These are phyloP conservation scores for Deroplatys truncata DNA, from an alignment of 2,888 invertebrate species.

Conservation along the genomic window DNA sequence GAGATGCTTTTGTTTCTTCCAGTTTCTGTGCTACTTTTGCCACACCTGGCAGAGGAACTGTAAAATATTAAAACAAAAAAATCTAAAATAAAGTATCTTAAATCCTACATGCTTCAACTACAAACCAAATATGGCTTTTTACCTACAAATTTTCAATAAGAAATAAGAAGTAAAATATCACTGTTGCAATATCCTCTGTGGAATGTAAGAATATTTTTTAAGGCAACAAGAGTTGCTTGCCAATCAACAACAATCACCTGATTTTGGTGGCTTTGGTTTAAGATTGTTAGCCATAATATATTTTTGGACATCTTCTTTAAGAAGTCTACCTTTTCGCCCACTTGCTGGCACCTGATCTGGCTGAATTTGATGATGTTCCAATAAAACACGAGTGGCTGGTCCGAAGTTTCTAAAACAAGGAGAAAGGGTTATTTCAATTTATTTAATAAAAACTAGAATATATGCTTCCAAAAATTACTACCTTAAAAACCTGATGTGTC, in stretches of 20 bases:
- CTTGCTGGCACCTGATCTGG: conserved; percentile 48
- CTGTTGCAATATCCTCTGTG: too few relatives aligned
- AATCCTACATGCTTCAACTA: not conserved
- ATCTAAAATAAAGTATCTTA: not conserved
- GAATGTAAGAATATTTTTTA: too few relatives aligned
- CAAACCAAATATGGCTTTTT: too few relatives aligned
- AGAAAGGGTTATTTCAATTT: not conserved
- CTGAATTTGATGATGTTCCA: conserved; percentile 55
- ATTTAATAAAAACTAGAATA: too few relatives aligned
- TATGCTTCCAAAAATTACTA: too few relatives aligned
- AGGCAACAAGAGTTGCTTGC: not conserved
- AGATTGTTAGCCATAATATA: conserved; percentile 47
- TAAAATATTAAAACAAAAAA: not conserved
- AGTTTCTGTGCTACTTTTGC: conserved; percentile 28
- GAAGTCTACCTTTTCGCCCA: conserved; percentile 56
- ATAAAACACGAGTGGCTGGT: conserved; percentile 57
- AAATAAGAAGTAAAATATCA: too few relatives aligned
- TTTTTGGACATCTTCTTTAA: conserved; percentile 56
- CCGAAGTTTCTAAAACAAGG: conserved; percentile 45
- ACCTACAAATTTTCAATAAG: too few relatives aligned
- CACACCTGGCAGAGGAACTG: conserved; percentile 27
- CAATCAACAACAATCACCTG: conserved; percentile 34
- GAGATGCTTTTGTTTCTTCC: conserved; percentile 24
- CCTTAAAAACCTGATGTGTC: too few relatives aligned
- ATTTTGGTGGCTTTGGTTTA: conserved; percentile 41